Evolutionary conservation across 2,888 invertebrate species (phyloP).

Genomic region (Sarcophaga caerulescens): DNA sequence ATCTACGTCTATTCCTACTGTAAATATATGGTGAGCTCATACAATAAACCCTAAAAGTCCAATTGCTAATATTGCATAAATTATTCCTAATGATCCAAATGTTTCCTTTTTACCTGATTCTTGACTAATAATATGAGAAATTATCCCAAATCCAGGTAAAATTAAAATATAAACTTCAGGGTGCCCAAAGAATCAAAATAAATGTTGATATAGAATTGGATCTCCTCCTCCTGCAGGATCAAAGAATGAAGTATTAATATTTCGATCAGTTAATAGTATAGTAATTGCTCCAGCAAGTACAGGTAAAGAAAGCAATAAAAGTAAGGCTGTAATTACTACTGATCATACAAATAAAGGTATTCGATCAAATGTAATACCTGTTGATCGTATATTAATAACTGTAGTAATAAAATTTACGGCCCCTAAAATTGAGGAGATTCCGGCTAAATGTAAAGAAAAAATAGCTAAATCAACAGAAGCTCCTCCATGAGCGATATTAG

Average conservation of each 20-base stretch:
- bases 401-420: conserved; percentile 91
- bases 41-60: conserved; percentile 91
- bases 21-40: conserved; percentile 93
- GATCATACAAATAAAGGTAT: conserved; percentile 89
- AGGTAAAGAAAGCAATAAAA: conserved; percentile 87
- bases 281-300: conserved; percentile 91
- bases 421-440: conserved; percentile 88
- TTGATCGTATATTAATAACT: conserved; percentile 86
- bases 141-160: conserved; percentile 91
- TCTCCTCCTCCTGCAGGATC: conserved; percentile 91
- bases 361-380: conserved; percentile 84
- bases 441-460: conserved; percentile 89
- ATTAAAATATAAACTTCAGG: conserved; percentile 94
- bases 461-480: conserved; percentile 88
- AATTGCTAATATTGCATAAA: conserved; percentile 93
- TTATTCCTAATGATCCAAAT: conserved; percentile 85
- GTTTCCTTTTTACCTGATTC: conserved; percentile 89
- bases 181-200: conserved; percentile 94
- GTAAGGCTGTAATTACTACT: conserved; percentile 85
- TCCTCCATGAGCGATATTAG: conserved; percentile 85
- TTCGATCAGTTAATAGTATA: conserved; percentile 89
- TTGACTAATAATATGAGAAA: conserved; percentile 89
- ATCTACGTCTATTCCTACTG: conserved; percentile 91
- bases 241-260: conserved; percentile 91
- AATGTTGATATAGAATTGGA: conserved; percentile 90